Percentiles rank a stretch among this genome's conserved stretches.
Evolutionary conservation across 2,888 invertebrate genomes (phyloP).

Genomic region (Octodonta nipae): DNA sequence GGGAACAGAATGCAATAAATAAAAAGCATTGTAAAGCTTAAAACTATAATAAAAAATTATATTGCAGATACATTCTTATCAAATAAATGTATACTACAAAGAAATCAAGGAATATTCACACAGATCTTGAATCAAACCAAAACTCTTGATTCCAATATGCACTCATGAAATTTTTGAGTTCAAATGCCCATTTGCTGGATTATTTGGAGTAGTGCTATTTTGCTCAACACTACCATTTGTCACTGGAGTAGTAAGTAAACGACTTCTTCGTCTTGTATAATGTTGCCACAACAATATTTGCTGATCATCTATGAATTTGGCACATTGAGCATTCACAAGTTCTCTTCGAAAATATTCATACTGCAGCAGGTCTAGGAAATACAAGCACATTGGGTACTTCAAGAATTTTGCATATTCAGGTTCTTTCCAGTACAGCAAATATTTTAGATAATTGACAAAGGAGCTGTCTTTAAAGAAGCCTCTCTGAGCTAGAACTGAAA

Average conservation of each 20-base stretch:
- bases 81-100: too few relatives aligned
- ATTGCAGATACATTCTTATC: too few relatives aligned
- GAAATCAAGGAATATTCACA: too few relatives aligned
- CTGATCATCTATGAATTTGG: conserved; percentile 98
- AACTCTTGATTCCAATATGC: too few relatives aligned
- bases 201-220: conserved; percentile 22
- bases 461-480: conserved; percentile 90
- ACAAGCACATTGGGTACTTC: conserved; percentile 96
- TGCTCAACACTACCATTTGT: conserved; percentile 28
- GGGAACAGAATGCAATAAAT: too few relatives aligned
- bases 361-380: conserved; percentile 89
- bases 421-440: conserved; percentile 94
- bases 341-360: conserved; percentile 95
- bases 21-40: too few relatives aligned
- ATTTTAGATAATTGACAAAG: conserved; percentile 92
- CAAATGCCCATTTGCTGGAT: conserved; percentile 31
- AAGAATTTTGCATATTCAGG: conserved; percentile 93
- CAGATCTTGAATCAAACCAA: too few relatives aligned
- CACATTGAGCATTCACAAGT: conserved; percentile 84
- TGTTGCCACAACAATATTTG: conserved; percentile 97
- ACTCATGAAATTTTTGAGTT: conserved; percentile 24
- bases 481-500: conserved; percentile 86
- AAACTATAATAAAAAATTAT: too few relatives aligned
- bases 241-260: conserved; percentile 43
- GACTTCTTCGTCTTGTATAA: conserved; percentile 81